Conservation (phyloP, 2,888 invertebrate species). For the Nyleta sp. region DNA sequence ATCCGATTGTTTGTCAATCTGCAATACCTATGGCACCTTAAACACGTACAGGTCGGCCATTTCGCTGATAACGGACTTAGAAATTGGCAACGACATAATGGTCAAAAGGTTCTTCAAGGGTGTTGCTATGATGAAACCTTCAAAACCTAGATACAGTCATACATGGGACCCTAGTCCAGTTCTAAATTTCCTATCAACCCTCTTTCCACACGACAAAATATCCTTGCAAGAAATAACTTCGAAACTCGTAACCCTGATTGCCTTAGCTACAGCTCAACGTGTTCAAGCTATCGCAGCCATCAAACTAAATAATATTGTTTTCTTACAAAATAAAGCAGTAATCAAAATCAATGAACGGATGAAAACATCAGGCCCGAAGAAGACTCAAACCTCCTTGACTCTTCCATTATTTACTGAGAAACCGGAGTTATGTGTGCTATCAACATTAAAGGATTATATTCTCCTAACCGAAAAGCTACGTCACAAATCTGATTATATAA, state of each 20-base stretch:
- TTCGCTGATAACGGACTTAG: neutral
- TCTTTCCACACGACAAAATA: neutral
- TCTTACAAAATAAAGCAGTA: neutral
- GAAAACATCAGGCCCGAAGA: conserved; percentile 3
- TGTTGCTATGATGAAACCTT: conserved; percentile 25
- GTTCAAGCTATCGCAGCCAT: conserved; percentile 1
- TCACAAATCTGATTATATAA: neutral
- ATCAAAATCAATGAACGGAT: conserved; percentile 10
- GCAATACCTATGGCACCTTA: neutral
- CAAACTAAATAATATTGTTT: neutral
- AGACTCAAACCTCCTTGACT: neutral
- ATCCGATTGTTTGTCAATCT: neutral
- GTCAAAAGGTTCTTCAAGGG: conserved; percentile 34
- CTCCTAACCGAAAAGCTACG: neutral
- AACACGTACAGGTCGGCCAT: conserved; percentile 6
- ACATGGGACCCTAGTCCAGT: neutral
- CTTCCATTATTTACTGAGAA: neutral
- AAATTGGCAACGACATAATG: neutral
- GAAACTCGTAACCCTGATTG: conserved; percentile 5
- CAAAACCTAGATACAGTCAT: conserved; percentile 62
- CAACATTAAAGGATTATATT: neutral
- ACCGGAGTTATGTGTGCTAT: neutral
- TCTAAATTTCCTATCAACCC: neutral
- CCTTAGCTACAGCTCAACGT: conserved; percentile 1
- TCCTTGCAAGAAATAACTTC: neutral